Evolutionary conservation across 2,888 invertebrate genomes (phyloP), one percentile per base, ranked within the genome.

Genomic region (Drosophila cognata): DNA sequence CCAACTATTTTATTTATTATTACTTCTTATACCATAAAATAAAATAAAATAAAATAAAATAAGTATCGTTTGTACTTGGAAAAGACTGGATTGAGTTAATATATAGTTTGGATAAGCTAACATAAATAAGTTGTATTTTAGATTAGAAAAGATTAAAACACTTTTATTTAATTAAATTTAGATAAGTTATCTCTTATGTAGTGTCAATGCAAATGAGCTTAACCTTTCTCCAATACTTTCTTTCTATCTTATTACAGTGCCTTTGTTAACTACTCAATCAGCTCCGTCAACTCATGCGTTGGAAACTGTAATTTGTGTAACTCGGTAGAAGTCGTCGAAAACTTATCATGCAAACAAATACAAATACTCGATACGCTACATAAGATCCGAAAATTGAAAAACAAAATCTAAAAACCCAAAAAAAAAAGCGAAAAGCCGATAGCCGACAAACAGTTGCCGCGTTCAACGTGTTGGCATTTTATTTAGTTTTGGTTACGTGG

Each of bases 401-500:
- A 29, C 16, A 8, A 3, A 38, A 38, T 18, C 31, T 21, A 31
- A 59, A 29, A 56, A 56, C 48, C 50, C 56, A 48, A 67, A 60
- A 48, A 53, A 25, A 50, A 70, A 53, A 36, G 50, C 51, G 57
- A 82, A 65, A 73, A 74, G 71, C 71, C 56, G 58, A 73, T 62
- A 65, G 67, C 60, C 72, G 72, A 72, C 75, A 72, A 78, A 67
- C 71, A 64, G 77, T 77, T 81, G 83, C 76, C 74, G 71, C 73
- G 73, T 76, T 77, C 73, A 81, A 65, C 85, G 76, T 66, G 74
- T 75, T 87, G 84, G 83, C 78, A 88, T 81, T 87, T 83, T 80
- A 85, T 87, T 86, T 81, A 71, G 74, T 57, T 56, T 36, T 74
- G 73, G 88, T 89, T 87, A 87, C 85, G 85, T 87, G 89, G 79